phyloP scores from a whole-genome alignment of 1,140 invertebrate species.

The Plectrocnemia conspersa region DNA sequence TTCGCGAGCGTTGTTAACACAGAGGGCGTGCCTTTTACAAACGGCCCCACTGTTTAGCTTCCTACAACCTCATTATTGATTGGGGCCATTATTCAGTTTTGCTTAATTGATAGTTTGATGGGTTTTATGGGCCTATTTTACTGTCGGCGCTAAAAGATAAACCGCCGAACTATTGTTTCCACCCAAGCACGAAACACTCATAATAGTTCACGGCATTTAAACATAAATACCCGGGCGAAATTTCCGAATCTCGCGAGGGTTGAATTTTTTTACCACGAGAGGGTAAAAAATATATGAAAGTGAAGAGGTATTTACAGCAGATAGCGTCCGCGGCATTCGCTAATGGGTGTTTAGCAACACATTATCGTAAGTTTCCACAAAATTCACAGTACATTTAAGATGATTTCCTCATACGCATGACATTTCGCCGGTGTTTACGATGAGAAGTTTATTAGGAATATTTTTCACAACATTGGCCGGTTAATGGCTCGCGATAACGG shows the following conservation, averaged over 20 bases:
- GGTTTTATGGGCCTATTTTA: slow-evolving; percentile 20
- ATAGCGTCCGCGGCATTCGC: slow-evolving; percentile 7
- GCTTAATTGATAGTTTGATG: slow-evolving; percentile 33
- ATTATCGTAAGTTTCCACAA: slow-evolving; percentile 34
- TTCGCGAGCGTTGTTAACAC: slow-evolving; percentile 6
- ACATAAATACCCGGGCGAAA: no score
- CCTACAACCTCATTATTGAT: slow-evolving; percentile 24
- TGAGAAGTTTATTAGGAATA: slow-evolving; percentile 35
- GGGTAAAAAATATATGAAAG: neutral
- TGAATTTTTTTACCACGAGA: neutral
- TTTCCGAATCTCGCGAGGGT: neutral
- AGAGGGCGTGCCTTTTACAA: slow-evolving; percentile 16
- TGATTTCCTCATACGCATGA: slow-evolving; percentile 26
- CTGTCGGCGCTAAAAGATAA: no score
- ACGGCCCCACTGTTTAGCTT: slow-evolving; percentile 11
- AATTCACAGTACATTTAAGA: slow-evolving; percentile 34
- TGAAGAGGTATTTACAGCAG: neutral
- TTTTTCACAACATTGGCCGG: slow-evolving; percentile 32
- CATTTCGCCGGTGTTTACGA: slow-evolving; percentile 26
- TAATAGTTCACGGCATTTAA: no score
- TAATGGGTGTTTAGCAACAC: slow-evolving; percentile 34
- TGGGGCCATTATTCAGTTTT: slow-evolving; percentile 22
- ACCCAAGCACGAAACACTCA: no score
- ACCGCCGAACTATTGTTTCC: no score
- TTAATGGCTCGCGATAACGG: slow-evolving; percentile 29